Evolutionary conservation across 2,888 invertebrate genomes (phyloP).

Genomic region (Mythimna lalbum): DNA sequence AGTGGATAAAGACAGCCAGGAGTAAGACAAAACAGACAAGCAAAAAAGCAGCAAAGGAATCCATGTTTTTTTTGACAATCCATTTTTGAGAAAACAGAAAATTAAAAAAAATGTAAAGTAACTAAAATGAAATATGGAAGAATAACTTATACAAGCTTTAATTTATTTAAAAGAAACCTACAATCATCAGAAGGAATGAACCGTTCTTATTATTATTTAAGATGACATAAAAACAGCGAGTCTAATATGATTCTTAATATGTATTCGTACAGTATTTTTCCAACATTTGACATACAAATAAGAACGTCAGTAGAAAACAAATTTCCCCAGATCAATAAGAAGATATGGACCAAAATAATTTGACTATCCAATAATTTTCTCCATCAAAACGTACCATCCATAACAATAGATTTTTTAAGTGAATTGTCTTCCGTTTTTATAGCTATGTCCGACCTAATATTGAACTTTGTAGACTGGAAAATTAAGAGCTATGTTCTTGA

Average conservation of each 20-base stretch:
- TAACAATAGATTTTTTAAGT: slow-evolving; percentile 45
- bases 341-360: slow-evolving; percentile 24
- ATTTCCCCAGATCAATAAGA: slow-evolving; percentile 27
- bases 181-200: too few relatives aligned
- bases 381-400: slow-evolving; percentile 27
- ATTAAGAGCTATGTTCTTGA: slow-evolving; percentile 26
- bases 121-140: neutral
- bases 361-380: slow-evolving; percentile 35
- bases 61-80: too few relatives aligned
- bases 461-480: slow-evolving; percentile 50
- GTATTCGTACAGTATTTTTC: neutral
- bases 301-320: slow-evolving; percentile 23
- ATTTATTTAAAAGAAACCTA: too few relatives aligned
- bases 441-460: slow-evolving; percentile 30
- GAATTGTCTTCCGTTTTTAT: slow-evolving; percentile 50
- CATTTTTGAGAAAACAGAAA: neutral
- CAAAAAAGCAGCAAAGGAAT: too few relatives aligned
- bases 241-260: neutral
- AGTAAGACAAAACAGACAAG: too few relatives aligned
- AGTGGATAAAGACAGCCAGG: too few relatives aligned
- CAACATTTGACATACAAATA: slow-evolving; percentile 13
- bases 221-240: too few relatives aligned
- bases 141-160: too few relatives aligned
- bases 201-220: too few relatives aligned
- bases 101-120: neutral